Percentiles rank a stretch among this genome's conserved stretches.
Conservation (phyloP, 2,797 vertebrate species). For the Cryptoblepharus egeriae region DNA sequence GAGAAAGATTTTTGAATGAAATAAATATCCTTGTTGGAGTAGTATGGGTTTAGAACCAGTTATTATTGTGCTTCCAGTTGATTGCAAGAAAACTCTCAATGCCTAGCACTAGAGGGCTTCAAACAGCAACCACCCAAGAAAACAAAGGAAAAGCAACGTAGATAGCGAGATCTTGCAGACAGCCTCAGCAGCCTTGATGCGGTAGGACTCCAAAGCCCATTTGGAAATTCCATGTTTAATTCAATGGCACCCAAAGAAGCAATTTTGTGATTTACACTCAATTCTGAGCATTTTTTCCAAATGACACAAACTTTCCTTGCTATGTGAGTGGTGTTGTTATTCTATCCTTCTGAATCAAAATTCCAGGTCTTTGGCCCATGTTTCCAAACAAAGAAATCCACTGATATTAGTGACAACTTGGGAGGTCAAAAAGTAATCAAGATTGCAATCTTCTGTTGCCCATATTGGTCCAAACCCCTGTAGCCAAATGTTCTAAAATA, state of each 20-base stretch:
- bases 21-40: background rate
- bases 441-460: background rate
- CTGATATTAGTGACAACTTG: background rate
- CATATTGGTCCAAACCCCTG: background rate
- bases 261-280: slow-evolving; percentile 30
- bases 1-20: too few species aligned
- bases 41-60: background rate
- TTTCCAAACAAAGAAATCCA: background rate
- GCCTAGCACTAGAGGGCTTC: too few species aligned
- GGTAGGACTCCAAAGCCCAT: slow-evolving; percentile 2
- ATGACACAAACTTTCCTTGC: slow-evolving; percentile 26
- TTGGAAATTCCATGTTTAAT: slow-evolving; percentile 33
- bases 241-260: slow-evolving; percentile 27
- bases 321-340: slow-evolving; percentile 12
- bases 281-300: slow-evolving; percentile 30
- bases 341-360: background rate
- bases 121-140: background rate
- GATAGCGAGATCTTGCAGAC: background rate
- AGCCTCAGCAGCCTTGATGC: background rate
- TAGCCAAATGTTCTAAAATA: background rate
- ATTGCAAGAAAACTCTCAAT: background rate
- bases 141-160: background rate
- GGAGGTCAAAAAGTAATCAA: background rate
- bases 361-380: slow-evolving; percentile 1
- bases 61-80: background rate